Base-by-base conservation (phyloP, 37 sponge, comb jelly and placozoan genomes). In the Tethya wilhelma region DNA sequence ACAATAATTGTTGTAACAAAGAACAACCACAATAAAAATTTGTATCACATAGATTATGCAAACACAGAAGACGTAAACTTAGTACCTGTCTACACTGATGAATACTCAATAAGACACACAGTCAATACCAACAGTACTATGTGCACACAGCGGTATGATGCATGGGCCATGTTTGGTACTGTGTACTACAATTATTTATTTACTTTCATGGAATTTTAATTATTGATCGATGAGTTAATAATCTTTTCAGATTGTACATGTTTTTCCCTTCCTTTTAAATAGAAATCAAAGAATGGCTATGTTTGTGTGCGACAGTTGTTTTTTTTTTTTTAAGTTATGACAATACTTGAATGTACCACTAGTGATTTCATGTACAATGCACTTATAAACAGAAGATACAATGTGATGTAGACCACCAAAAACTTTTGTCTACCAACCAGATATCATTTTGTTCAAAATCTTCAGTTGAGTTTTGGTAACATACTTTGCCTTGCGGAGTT, bases 401-500 rank as follows among this genome's bases (percentile, higher is more conserved):
- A 56, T 53, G 38, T 30, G 44, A 71, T 30, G 5, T 32, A 46
- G 62, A 59, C 62, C 28, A 30, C 28, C 28, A 23, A 17, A 49
- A 11, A 49, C 11, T 49, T 17, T n/a, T 23, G n/a, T 44, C 74
- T 80, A 91, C 58, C 80, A 75, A 30, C 88, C 88, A 72, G 77
- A 53, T 20, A 94, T 22, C 96, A 95, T 95, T 59, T 93, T 91
- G 70, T 95, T 95, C 38, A 95, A 69, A 0, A 74, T 73, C 46
- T 93, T 95, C 25, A 82, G 22, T 71, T 95, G 93, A 5, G 69
- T 69, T 41, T 89, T 91, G 79, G 25, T 92, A 37, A 56, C 82
- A 58, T 86, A 92, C 19, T 71, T 36, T 40, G 71, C 62, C 60
- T 85, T 95, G 19, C 86, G 80, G 22, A 86, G 60, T 37, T 67